These are phyloP conservation scores for Scaptomyza hsui DNA, from an alignment of 1,140 invertebrate genomes.

Conservation along the genomic window DNA sequence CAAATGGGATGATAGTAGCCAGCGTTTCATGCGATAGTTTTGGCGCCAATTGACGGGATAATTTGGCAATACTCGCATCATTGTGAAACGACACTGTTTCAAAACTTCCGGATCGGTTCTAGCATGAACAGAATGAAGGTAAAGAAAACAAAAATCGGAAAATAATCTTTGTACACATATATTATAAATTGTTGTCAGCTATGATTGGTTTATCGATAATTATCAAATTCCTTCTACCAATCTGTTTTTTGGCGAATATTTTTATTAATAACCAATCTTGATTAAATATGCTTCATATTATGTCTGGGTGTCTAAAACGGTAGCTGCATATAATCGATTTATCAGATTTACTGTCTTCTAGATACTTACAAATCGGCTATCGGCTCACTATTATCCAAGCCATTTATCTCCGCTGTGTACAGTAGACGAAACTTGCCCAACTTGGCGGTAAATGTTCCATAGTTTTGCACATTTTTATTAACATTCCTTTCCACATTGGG, in stretches of 20 bases:
- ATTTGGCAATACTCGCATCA: neutral
- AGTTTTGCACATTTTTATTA: conserved; percentile 17
- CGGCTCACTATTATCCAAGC: conserved; percentile 23
- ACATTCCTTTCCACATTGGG: neutral
- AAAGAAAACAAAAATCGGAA: too few relatives aligned
- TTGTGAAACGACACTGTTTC: conserved; percentile 10
- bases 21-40: neutral
- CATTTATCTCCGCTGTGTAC: conserved; percentile 26
- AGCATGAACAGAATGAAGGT: neutral
- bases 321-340: too few relatives aligned
- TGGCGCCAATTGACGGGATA: neutral
- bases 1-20: conserved; percentile 16
- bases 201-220: too few relatives aligned
- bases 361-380: conserved; percentile 33
- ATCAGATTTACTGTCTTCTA: neutral
- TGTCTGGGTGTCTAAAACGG: too few relatives aligned
- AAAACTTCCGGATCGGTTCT: conserved; percentile 22
- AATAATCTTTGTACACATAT: too few relatives aligned
- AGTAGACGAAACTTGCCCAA: conserved; percentile 26
- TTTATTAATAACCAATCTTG: too few relatives aligned
- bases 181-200: too few relatives aligned
- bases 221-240: too few relatives aligned
- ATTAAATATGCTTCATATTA: too few relatives aligned
- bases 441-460: conserved; percentile 28
- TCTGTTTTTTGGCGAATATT: too few relatives aligned